Evolutionary conservation across 2,888 invertebrate species (phyloP).

Genomic region (Stomorhina lunata): DNA sequence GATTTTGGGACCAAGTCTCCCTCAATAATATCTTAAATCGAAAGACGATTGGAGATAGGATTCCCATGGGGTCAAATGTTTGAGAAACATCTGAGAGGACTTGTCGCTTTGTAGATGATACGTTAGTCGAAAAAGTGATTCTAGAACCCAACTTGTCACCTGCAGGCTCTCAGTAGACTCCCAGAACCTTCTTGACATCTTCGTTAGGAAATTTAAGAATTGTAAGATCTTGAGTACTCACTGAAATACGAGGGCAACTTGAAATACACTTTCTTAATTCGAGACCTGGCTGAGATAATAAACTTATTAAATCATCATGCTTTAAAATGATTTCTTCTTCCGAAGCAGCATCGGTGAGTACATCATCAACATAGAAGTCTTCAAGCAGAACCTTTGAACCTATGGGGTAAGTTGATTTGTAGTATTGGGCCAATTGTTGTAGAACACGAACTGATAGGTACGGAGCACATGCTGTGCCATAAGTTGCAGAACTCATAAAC

Average conservation of each 20-base stretch:
- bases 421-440: too few species aligned
- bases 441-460: too few species aligned
- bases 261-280: slow-evolving; percentile 32
- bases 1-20: slow-evolving; percentile 4
- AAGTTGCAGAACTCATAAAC: too few species aligned
- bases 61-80: slow-evolving; percentile 30
- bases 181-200: slow-evolving; percentile 10
- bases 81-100: slow-evolving; percentile 15
- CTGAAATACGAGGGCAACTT: background rate
- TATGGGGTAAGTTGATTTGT: too few species aligned
- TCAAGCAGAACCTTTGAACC: too few species aligned
- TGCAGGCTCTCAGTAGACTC: background rate
- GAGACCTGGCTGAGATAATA: too few species aligned
- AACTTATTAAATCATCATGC: too few species aligned
- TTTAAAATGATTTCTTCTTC: too few species aligned
- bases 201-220: background rate
- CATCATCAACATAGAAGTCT: too few species aligned
- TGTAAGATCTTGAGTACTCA: background rate
- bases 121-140: background rate
- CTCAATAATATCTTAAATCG: slow-evolving; percentile 31
- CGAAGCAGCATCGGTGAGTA: too few species aligned
- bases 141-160: slow-evolving; percentile 4
- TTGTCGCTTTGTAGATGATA: background rate
- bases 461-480: too few species aligned
- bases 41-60: slow-evolving; percentile 25